phyloP scores from a whole-genome alignment of 2,797 vertebrate genomes.

The Lateolabrax maculatus region DNA sequence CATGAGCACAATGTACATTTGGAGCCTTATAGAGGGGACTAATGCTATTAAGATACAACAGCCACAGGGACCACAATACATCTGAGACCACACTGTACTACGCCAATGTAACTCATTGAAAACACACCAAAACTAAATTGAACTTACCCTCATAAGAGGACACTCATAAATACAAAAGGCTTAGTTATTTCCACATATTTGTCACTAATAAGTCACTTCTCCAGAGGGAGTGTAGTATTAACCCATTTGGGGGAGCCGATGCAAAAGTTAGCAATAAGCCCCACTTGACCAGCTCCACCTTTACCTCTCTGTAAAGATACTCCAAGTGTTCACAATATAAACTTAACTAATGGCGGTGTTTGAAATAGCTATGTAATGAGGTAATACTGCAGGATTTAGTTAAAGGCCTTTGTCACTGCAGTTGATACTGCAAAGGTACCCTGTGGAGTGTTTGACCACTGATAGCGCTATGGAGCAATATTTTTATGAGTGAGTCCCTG shows the following conservation, averaged over 20 bases:
- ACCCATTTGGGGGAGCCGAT: neutral
- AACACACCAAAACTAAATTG: neutral
- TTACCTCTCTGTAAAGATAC: neutral
- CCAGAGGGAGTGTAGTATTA: neutral
- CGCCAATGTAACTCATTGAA: neutral
- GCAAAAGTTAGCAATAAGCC: neutral
- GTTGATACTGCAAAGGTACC: neutral
- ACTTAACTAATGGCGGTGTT: neutral
- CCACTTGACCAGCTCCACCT: neutral
- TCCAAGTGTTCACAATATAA: neutral
- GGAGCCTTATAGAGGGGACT: neutral
- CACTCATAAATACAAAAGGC: slow-evolving; percentile 13
- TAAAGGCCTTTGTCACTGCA: neutral
- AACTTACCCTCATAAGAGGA: slow-evolving; percentile 4
- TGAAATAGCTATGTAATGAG: neutral
- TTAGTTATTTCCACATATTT: slow-evolving; percentile 31
- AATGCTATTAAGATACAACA: slow-evolving; percentile 5
- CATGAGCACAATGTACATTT: slow-evolving; percentile 28
- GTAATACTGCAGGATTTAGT: neutral
- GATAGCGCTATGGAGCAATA: neutral
- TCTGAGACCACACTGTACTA: neutral
- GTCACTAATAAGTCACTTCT: slow-evolving; percentile 7
- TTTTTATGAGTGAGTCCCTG: neutral
- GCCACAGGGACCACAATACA: neutral
- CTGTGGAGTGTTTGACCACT: neutral